A percentile compares a stretch with the other conserved stretches of the same genome.
These are phyloP conservation scores for Eilema griseolum DNA, from an alignment of 2,888 invertebrate genomes.

Conservation along the genomic window DNA sequence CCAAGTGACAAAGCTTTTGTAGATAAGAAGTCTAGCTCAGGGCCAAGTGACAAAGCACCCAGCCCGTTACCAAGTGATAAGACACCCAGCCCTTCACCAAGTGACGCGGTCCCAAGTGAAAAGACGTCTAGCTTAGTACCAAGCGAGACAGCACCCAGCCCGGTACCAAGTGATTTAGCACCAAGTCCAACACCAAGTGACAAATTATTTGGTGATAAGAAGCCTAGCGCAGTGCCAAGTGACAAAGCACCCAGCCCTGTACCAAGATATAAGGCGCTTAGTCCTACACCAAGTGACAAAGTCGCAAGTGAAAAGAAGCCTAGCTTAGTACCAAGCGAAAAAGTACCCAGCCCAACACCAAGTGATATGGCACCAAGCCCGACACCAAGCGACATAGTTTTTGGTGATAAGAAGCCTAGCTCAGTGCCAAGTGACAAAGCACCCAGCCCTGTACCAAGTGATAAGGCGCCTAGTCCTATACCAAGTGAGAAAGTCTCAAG, in stretches of 20 bases:
- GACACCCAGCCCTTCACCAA: slow-evolving; percentile 17
- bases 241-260: not conserved
- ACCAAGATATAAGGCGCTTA: not conserved
- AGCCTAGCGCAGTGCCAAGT: not conserved
- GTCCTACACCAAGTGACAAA: not conserved
- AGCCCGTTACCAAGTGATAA: not conserved
- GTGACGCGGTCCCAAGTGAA: slow-evolving; percentile 3
- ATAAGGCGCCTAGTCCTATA: slow-evolving; percentile 3
- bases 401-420: slow-evolving; percentile 19
- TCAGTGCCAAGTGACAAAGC: not conserved
- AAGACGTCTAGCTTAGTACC: not conserved
- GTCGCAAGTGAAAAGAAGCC: slow-evolving; percentile 8
- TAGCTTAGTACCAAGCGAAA: slow-evolving; percentile 15
- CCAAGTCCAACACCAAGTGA: slow-evolving; percentile 9
- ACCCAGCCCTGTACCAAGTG: slow-evolving; percentile 6
- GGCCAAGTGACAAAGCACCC: not conserved
- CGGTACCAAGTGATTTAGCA: not conserved
- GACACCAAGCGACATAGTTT: slow-evolving; percentile 17
- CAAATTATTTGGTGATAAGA: slow-evolving; percentile 5
- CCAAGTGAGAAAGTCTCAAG: not conserved
- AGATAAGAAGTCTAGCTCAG: slow-evolving; percentile 28
- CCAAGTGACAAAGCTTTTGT: slow-evolving; percentile 25
- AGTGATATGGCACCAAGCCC: slow-evolving; percentile 20
- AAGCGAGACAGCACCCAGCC: not conserved
- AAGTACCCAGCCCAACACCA: slow-evolving; percentile 8